Base-by-base conservation (phyloP, 2,113 vertebrate species). In the Scophthalmus maximus region DNA sequence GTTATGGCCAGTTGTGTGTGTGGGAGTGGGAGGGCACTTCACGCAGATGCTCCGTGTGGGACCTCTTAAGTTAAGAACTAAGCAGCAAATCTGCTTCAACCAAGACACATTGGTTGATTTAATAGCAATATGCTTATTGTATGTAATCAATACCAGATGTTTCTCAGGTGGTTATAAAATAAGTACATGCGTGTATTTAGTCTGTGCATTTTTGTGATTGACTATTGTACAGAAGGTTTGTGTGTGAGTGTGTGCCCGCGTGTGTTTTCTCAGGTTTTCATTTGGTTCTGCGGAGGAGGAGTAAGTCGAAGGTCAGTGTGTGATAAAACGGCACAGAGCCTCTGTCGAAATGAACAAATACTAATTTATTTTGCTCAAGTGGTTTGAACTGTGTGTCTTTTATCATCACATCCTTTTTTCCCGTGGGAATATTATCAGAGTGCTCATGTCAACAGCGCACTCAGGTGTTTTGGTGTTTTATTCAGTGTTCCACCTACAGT, bases 251-350 rank as follows among this genome's bases (percentile, higher is more conserved):
- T 34, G 34, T 23, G 9, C 50, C 20, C 27, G 59, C 7, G 34
- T 50, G 50, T 51, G 22, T 65, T 44, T 63, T 62, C 27, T 56
- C 44, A 65, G 10, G 56, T 74, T 67, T 46, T 68, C 10, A 23
- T 56, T 64, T 30, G 14, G 26, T 30, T 4, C 17, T 26, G 27
- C 27, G 66, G 57, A 67, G 55, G 42, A 44, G 44, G 56, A 73
- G 53, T 9, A 58, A 78, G 69, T 76, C 62, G 79, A 86, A 80
- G 82, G 86, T 78, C 77, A 58, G 34, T 15, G 5, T 52, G 60
- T 65, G 71, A 65, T 74, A 68, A 56, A 8, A 30, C 22, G 7
- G 29, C 58, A 53, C 3, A 65, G 20, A 47, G 67, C 44, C 12
- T 20, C 25, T 22, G 27, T 23, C 44, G 17, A 50, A 34, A 36